Evolutionary conservation across 2,797 vertebrate species (phyloP), one percentile per base, ranked within the genome.

Genomic region (Corythornis leucogaster): DNA sequence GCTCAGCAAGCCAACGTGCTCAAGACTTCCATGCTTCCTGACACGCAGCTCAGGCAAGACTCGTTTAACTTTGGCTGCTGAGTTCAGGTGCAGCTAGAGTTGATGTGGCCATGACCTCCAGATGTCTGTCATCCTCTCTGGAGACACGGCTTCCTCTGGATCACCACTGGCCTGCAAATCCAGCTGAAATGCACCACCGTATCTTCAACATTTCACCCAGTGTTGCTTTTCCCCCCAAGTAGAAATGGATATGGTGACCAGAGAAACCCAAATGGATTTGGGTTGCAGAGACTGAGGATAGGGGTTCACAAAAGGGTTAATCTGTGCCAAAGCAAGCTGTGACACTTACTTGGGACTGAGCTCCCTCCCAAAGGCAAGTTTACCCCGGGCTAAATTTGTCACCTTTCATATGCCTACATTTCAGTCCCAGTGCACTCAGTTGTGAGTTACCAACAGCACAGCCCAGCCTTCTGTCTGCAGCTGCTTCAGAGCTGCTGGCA

Each of bases 361-460:
- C 30, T 85, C n/a, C 80, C 54, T 85, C 69, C 81, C 89, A 75
- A 55, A 85, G 76, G 64, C 84, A 83, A 85, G 58, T 89, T 94
- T 62, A 96, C 90, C 46, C 17, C 67, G 58, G 87, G 92, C 85
- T 93, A 89, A 58, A 91, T 90, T 89, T 93, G 92, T 87, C 87
- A 90, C 51, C 84, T 85, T 90, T 95, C 92, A 87, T 89, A 89
- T 80, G 89, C 76, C 81, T 85, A 4, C 76, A 40, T 50, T 82
- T 85, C 81, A 85, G 70, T 86, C 75, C 75, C 63, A 77, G 61
- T 5, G 21, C 48, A 48, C 75, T 84, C 45, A 55, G 12, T 71
- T 80, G n/a, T 71, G 54, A 24, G 3, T 85, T 82, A 48, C 31
- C 71, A 93, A 89, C 75, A n/a, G n/a, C 87, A 66, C 89, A 91